phyloP scores from a whole-genome alignment of 2,888 invertebrate species.

The Drosophila mulleri region DNA sequence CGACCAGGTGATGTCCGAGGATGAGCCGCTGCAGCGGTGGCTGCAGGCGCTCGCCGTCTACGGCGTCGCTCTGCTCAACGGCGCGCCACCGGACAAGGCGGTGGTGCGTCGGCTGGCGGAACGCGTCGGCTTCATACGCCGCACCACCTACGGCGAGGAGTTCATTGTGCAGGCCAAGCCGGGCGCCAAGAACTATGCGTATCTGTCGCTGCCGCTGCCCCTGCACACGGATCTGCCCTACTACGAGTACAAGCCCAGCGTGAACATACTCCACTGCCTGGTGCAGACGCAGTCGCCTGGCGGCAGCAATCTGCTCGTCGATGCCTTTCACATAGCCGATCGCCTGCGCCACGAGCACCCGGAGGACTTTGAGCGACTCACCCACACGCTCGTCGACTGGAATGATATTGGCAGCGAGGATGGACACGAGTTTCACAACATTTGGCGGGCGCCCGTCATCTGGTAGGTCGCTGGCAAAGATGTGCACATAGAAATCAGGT shows the following conservation, averaged over 20 bases:
- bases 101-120: constrained; percentile 87
- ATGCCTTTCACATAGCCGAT: constrained; percentile 88
- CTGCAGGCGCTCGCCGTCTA: constrained; percentile 87
- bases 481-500: too few species aligned
- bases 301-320: constrained; percentile 89
- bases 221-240: constrained; percentile 92
- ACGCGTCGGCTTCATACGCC: constrained; percentile 89
- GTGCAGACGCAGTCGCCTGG: constrained; percentile 88
- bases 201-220: constrained; percentile 88
- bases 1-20: constrained; percentile 86
- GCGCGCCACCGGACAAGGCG: constrained; percentile 86
- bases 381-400: constrained; percentile 89
- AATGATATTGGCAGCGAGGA: constrained; percentile 89
- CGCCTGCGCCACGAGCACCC: constrained; percentile 87
- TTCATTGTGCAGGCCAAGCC: constrained; percentile 89
- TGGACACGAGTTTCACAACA: constrained; percentile 88
- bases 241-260: constrained; percentile 91
- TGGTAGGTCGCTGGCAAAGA: constrained; percentile 84
- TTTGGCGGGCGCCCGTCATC: constrained; percentile 88
- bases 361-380: constrained; percentile 87
- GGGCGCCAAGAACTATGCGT: constrained; percentile 91
- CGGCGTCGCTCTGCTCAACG: constrained; percentile 89
- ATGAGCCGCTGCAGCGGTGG: constrained; percentile 86
- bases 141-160: constrained; percentile 91
- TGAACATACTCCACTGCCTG: constrained; percentile 90